Base-by-base conservation (phyloP, 2,797 vertebrate genomes). In the Arctocebus calabarensis region DNA sequence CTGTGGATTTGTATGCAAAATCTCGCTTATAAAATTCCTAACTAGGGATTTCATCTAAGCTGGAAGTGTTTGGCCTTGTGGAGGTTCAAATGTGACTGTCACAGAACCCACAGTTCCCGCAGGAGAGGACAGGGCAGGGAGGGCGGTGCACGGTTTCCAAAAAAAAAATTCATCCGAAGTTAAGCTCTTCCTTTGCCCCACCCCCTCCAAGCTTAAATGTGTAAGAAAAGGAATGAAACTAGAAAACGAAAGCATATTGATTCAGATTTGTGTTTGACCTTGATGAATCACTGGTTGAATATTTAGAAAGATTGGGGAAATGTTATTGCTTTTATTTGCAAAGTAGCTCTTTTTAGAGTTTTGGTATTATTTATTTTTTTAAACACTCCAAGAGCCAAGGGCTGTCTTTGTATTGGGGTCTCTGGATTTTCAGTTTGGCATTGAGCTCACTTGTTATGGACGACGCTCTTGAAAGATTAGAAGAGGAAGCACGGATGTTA, bases 321-420 rank as follows among this genome's bases (percentile, higher is more conserved):
- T 73, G 84, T 84, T 93, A 71, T 87, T 89, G 70, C 73, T 92
- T 59, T 20, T 48, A 82, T 97, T 86, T 78, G 70, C 74, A 87
- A 94, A 77, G 40, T 12, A 82, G 64, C 34, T 40, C 3, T n/a
- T 16, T 29, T 79, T 20, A 22, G 37, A 29, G 25, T 73, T 74
- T 89, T 71, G 62, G 1, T 52, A 73, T 40, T 78, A 52, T 71
- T 93, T 71, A 64, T 1, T 62, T 29, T 94, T 52, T 70, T 13
- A 32, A 57, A 96, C 3, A 40, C 34, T 20, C 27, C 23, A 20
- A 37, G 71, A 55, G 29, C 34, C 43, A 20, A 25, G 27, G 7
- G 29, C 37, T 68, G 1, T 45, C 37, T 52, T 48, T 22, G 25
- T 37, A 12, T 70, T 40, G n/a, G 29, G 34, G 8, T 61, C 7